Conservation (phyloP, 2,888 invertebrate species). For the Synergus itoensis region DNA sequence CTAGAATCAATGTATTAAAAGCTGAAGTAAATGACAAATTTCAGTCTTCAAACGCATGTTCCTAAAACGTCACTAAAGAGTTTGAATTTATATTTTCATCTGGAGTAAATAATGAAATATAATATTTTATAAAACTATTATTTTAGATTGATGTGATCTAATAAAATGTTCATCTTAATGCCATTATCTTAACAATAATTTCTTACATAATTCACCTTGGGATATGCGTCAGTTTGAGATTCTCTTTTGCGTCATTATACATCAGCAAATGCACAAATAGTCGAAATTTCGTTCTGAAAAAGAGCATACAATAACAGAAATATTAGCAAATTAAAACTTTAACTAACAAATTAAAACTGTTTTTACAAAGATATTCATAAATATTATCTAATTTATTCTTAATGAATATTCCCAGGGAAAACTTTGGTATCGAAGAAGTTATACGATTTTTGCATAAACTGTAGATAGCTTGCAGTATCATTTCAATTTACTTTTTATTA, state of each 20-base stretch:
- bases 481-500: too few species aligned
- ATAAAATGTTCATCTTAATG: not conserved
- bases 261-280: not conserved
- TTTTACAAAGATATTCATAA: too few species aligned
- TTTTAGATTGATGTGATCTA: not conserved
- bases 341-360: too few species aligned
- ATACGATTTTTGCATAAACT: too few species aligned
- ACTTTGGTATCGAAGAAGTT: not conserved
- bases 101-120: not conserved
- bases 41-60: not conserved
- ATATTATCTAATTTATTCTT: not conserved
- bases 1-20: not conserved
- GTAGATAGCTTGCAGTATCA: too few species aligned
- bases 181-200: not conserved
- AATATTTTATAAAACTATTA: not conserved
- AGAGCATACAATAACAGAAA: not conserved
- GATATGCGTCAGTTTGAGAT: not conserved
- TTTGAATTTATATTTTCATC: not conserved
- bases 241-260: not conserved
- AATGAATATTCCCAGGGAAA: not conserved
- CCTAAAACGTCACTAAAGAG: not conserved
- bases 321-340: too few species aligned
- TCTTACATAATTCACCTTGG: not conserved
- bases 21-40: not conserved
- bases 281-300: constrained; percentile 2